These are phyloP conservation scores for roundworm (Caenorhabditis elegans) DNA, from an alignment of 1,140 invertebrate genomes.

Conservation along the genomic window WBcel235 BX284605.5:9550501-9551000, in stretches of 20 bases:
- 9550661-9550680: constrained; percentile 47
- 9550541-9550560: not conserved
- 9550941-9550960: not conserved
- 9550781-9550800: constrained; percentile 49
- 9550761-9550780: constrained; percentile 36
- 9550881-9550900: too few relatives aligned
- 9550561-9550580: constrained; percentile 5
- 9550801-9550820: constrained; percentile 46
- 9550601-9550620: not conserved
- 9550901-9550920: too few relatives aligned
- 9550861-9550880: not conserved
- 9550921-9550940: not conserved
- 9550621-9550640: not conserved
- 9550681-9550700: constrained; percentile 55
- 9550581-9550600: not conserved
- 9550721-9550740: constrained; percentile 18
- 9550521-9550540: not conserved
- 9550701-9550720: constrained; percentile 53
- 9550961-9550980: not conserved
- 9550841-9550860: not conserved
- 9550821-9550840: constrained; percentile 45
- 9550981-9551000: constrained; percentile 36
- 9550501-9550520: constrained; percentile 5
- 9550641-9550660: constrained; percentile 27
- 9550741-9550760: not conserved